Conservation (phyloP, 1,140 invertebrate species). For the Anastrepha ludens region DNA sequence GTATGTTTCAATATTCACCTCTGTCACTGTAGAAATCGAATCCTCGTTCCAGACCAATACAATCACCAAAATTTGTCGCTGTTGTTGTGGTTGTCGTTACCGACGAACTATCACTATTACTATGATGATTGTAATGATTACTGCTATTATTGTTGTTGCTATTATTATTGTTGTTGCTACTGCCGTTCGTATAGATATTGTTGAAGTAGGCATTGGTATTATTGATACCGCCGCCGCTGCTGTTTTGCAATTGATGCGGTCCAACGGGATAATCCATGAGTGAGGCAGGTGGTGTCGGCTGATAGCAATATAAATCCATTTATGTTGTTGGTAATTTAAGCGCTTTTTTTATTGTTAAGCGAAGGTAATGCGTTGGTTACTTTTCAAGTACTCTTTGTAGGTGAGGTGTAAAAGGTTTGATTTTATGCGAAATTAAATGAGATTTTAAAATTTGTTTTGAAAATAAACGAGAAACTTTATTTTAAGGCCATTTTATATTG, state of each 20-base stretch:
- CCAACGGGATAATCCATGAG: conserved; percentile 51
- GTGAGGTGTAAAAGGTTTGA: background rate
- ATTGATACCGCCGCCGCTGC: conserved; percentile 51
- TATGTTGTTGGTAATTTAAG: background rate
- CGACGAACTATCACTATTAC: conserved; percentile 51
- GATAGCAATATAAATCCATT: conserved; percentile 50
- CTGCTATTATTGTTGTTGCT: conserved; percentile 40
- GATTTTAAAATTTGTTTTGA: background rate
- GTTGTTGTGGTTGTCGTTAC: conserved; percentile 49
- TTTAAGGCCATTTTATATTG: conserved; percentile 28
- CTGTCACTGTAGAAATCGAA: conserved; percentile 41
- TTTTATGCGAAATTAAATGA: conserved; percentile 7
- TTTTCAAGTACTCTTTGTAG: background rate
- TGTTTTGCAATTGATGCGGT: conserved; percentile 67
- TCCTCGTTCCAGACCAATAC: conserved; percentile 20
- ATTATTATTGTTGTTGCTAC: background rate
- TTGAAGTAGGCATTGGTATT: conserved; percentile 8
- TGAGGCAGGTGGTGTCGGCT: conserved; percentile 42
- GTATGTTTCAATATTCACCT: conserved; percentile 15
- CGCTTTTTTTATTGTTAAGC: background rate
- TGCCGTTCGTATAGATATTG: conserved; percentile 61
- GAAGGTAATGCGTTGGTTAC: conserved; percentile 13
- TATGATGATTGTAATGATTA: conserved; percentile 52
- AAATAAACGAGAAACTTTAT: conserved; percentile 18
- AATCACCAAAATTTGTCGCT: conserved; percentile 44